These are phyloP conservation scores for Tetragonisca angustula DNA, from an alignment of 2,888 invertebrate genomes.

Conservation along the genomic window DNA sequence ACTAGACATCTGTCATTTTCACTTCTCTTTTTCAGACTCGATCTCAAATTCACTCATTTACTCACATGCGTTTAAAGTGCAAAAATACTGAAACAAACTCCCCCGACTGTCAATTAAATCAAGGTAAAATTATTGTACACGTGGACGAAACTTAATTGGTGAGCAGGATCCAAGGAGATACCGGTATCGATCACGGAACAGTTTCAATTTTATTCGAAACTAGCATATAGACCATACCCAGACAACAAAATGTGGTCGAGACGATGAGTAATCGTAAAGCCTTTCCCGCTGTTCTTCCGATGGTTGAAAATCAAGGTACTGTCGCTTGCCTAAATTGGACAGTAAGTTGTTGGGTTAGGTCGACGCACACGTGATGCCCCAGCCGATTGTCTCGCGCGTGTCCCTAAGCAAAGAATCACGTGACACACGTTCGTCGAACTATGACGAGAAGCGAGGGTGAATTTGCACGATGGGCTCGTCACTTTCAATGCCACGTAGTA, in stretches of 20 bases:
- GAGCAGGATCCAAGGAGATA: neutral
- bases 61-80: neutral
- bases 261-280: slow-evolving; percentile 42
- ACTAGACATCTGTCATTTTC: neutral
- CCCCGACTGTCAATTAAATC: neutral
- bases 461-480: slow-evolving; percentile 46
- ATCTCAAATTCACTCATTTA: neutral
- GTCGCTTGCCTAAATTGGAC: slow-evolving; percentile 60
- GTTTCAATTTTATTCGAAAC: slow-evolving; percentile 21
- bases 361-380: slow-evolving; percentile 65
- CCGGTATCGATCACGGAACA: slow-evolving; percentile 8
- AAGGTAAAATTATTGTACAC: neutral
- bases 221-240: neutral
- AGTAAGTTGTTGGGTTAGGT: slow-evolving; percentile 64
- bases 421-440: slow-evolving; percentile 41
- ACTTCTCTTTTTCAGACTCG: fast-evolving
- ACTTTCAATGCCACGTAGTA: slow-evolving; percentile 61
- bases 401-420: slow-evolving; percentile 28
- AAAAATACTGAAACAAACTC: neutral
- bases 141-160: neutral
- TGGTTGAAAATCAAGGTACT: slow-evolving; percentile 55
- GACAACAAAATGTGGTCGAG: neutral
- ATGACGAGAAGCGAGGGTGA: slow-evolving; percentile 48
- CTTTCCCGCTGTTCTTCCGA: neutral
- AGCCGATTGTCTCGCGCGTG: slow-evolving; percentile 21